Conservation (phyloP, 2,888 invertebrate genomes). For the Ametastegia equiseti region DNA sequence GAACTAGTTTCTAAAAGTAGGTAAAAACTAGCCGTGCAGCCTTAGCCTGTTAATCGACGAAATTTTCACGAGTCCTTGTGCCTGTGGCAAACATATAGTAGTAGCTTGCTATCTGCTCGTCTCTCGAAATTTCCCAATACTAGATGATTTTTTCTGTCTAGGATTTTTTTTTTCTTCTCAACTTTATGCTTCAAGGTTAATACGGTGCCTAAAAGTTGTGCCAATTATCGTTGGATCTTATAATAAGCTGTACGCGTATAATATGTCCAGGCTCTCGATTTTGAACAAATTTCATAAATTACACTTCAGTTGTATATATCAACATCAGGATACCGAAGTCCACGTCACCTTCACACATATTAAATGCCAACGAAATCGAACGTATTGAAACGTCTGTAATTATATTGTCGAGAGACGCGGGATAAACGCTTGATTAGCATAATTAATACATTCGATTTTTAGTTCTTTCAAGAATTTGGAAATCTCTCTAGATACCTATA, state of each 20-base stretch:
- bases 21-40: constrained; percentile 13
- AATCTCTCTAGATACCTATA: not conserved
- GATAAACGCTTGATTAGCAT: not conserved
- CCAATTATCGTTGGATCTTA: not conserved
- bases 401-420: not conserved
- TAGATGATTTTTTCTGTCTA: not conserved
- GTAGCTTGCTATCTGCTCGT: not conserved
- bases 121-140: not conserved
- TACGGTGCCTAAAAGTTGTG: not conserved
- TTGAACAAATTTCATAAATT: too few species aligned
- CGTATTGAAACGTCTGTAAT: too few species aligned
- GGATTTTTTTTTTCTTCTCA: too few species aligned
- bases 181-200: constrained; percentile 8
- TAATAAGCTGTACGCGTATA: not conserved
- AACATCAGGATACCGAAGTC: not conserved
- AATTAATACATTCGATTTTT: not conserved
- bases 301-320: not conserved
- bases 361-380: too few species aligned
- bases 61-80: constrained; percentile 25
- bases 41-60: constrained; percentile 40
- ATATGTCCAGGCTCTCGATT: not conserved
- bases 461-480: not conserved
- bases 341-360: not conserved
- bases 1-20: not conserved
- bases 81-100: not conserved